Percentiles rank a stretch among this genome's conserved stretches.
Conservation (phyloP, 2,888 invertebrate species). For the Lordiphosa andalusiaca region DNA sequence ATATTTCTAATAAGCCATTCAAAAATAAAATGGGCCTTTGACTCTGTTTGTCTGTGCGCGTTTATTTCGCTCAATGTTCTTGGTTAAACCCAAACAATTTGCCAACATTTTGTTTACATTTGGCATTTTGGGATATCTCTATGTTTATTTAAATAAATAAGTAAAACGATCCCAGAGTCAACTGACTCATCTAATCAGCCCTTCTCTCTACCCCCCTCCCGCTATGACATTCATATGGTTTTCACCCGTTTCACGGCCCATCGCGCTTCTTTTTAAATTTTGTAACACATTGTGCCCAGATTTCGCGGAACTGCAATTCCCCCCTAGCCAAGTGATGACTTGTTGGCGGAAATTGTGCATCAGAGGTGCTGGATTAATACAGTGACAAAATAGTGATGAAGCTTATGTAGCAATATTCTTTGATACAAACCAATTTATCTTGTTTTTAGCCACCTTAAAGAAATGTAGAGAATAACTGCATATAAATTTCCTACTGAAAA, state of each 20-base stretch:
- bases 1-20: slow-evolving; percentile 21
- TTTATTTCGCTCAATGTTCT: slow-evolving; percentile 15
- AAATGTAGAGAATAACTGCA: too few species aligned
- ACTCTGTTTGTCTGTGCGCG: slow-evolving; percentile 16
- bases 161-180: neutral
- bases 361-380: neutral
- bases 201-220: slow-evolving; percentile 1
- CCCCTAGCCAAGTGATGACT: neutral
- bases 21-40: slow-evolving; percentile 20
- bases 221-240: slow-evolving; percentile 4
- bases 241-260: slow-evolving; percentile 30
- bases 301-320: slow-evolving; percentile 44
- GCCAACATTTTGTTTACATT: too few species aligned
- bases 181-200: neutral
- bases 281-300: slow-evolving; percentile 67
- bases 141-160: slow-evolving; percentile 27
- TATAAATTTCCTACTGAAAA: too few species aligned
- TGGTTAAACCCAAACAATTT: too few species aligned
- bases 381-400: too few species aligned
- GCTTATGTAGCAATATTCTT: too few species aligned
- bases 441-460: too few species aligned
- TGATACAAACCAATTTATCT: too few species aligned
- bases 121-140: slow-evolving; percentile 21
- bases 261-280: slow-evolving; percentile 32
- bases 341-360: slow-evolving; percentile 20